Evolutionary conservation across 2,797 vertebrate species (phyloP).

Genomic region (Crocodylus rhombifer): DNA sequence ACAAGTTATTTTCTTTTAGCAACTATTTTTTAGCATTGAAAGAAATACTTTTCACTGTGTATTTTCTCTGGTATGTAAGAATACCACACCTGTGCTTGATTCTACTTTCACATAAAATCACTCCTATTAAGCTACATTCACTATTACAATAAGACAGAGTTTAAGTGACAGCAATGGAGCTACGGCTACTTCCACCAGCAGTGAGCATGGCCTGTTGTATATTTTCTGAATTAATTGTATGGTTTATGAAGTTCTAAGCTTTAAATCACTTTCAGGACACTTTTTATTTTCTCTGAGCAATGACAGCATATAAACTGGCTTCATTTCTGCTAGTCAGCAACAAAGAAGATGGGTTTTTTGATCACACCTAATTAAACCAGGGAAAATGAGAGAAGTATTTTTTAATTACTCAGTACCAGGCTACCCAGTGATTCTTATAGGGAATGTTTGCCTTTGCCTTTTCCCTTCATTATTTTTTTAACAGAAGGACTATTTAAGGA

Average conservation of each 20-base stretch:
- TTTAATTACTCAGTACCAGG: not conserved
- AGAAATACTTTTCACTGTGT: not conserved
- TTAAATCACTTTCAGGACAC: not conserved
- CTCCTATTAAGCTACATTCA: not conserved
- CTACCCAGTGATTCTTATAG: not conserved
- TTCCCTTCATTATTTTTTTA: not conserved
- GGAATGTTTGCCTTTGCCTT: not conserved
- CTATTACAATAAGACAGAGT: not conserved
- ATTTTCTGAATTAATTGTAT: not conserved
- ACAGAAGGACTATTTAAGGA: not conserved
- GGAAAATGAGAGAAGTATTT: not conserved
- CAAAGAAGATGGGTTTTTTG: not conserved
- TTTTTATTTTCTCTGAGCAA: not conserved
- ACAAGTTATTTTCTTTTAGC: not conserved
- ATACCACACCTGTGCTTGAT: not conserved
- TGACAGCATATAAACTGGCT: not conserved
- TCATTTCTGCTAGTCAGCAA: not conserved
- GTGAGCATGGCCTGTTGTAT: not conserved
- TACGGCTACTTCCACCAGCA: not conserved
- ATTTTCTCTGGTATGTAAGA: not conserved
- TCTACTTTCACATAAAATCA: not conserved
- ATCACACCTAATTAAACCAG: not conserved
- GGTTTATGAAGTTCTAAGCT: not conserved
- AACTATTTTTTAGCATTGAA: not conserved
- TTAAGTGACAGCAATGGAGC: not conserved